Base-by-base conservation (phyloP, 2,113 vertebrate genomes). In the Neodon shergylaensis region DNA sequence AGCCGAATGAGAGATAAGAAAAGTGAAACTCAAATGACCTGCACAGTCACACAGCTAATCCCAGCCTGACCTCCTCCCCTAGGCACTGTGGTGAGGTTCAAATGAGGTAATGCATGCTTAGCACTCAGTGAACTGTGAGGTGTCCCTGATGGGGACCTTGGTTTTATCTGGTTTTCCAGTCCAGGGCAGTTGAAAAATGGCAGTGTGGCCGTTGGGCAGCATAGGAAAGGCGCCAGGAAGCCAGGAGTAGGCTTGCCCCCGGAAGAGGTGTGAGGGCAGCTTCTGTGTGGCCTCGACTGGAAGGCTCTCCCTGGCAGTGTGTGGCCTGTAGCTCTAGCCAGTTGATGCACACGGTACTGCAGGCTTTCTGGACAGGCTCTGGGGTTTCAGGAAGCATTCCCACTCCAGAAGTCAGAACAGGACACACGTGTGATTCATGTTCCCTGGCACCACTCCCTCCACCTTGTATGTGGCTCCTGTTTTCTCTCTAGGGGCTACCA, bases 161-260 rank as follows among this genome's bases (percentile, higher is more conserved):
- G 24, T 76, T 65, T 89, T 79, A 84, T 92, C 90, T 87, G 17
- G 16, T 58, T 63, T 90, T 44, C 86, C 16, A 8, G 79, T 84
- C 54, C 54, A 76, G 47, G 84, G 36, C 84, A 88, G 76, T 90
- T 92, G 44, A 89, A 78, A 92, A 63, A 33, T 36, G 81, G 73
- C 86, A 94, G 3, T 4, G 39, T 21, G 68, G 65, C 47, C 3
- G 10, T 39, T 73, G 49, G 58, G 74, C 63, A 84, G 68, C 54
- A 5, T 17, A 9, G 36, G 66, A 17, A 49, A 68, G 24, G 83
- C 19, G 33, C n/a, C 26, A 39, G 58, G 49, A 86, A 36, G 33
- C 26, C 26, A 58, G 2, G n/a, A 89, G 58, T 36, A n/a, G 17
- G 33, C 70, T 17, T 58, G 0, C 42, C 44, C 58, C 3, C 74